These are phyloP conservation scores for Thamnophis elegans DNA, from an alignment of 2,797 vertebrate species.

Conservation along the genomic window DNA sequence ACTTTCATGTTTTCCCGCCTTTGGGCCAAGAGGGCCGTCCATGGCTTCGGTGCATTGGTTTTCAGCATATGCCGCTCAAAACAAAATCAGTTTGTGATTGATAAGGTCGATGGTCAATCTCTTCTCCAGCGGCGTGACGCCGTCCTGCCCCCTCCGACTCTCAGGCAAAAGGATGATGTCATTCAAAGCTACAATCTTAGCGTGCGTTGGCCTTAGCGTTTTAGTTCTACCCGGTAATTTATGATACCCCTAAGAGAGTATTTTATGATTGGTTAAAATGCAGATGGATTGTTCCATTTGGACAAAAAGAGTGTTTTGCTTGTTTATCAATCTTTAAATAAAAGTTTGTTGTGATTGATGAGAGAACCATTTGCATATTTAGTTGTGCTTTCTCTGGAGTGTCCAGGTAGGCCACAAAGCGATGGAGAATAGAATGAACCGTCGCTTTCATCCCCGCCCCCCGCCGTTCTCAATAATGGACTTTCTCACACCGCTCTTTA, in stretches of 20 bases:
- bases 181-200: not conserved
- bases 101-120: not conserved
- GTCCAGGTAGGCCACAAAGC: not conserved
- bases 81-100: not conserved
- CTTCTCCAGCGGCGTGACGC: not conserved
- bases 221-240: slow-evolving; percentile 26
- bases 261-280: slow-evolving; percentile 41
- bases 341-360: not conserved
- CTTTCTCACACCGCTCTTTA: not conserved
- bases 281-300: fast-evolving
- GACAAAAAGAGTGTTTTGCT: not conserved
- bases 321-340: not conserved
- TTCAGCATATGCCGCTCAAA: not conserved
- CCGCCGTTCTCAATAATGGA: not conserved
- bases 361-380: not conserved
- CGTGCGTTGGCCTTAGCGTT: fast-evolving
- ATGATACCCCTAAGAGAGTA: fast-evolving
- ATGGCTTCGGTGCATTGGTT: not conserved
- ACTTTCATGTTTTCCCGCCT: fast-evolving
- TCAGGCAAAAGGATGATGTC: slow-evolving; percentile 11
- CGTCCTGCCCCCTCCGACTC: fast-evolving
- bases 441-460: no score
- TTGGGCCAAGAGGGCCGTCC: not conserved
- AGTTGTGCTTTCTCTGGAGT: not conserved
- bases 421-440: no score